Base-by-base conservation (phyloP, 2,113 vertebrate genomes). In the Pelecanus crispus region DNA sequence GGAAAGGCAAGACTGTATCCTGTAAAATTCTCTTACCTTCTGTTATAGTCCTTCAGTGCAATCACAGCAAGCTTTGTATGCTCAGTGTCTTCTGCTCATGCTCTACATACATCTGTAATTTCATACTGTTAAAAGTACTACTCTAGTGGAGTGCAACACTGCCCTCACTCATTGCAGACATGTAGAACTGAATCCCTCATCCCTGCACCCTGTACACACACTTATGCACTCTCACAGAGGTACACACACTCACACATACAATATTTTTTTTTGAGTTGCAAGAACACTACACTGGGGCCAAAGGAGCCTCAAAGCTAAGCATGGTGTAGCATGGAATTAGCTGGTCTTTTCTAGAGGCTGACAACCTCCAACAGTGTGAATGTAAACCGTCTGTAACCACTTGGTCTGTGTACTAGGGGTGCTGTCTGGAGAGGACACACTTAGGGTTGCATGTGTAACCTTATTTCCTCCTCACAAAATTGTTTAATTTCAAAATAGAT, bases 201-300 rank as follows among this genome's bases (percentile, higher is more conserved):
- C 53, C 53, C 47, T 63, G 31, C n/a, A 72, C 58, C 13, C 49
- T n/a, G n/a, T 20, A 34, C 4, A 5, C 13, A n/a, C 17, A 5
- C 5, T 71, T n/a, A 67, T 0, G 5, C 28, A 19, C 32, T 45
- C 38, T 61, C 49, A 61, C 36, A 40, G 28, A 58, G 22, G 31
- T 49, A 19, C 6, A 38, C 2, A 4, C 10, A 11, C 21, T 52
- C 21, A 31, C 14, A 7, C 21, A 19, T 8, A 62, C 34, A 47
- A 11, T 55, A 15, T 9, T 3, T 29, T 55, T 55, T 83, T 19
- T 58, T 8, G 53, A 66, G 12, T 34, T 58, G 13, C 7, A 71
- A 70, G 42, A 87, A 16, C 22, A 45, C 7, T 17, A 6, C 14
- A n/a, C 0, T 1, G 6, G 4, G 10, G 10, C 8, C 16, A 36